A percentile compares a stretch with the other conserved stretches of the same genome.
phyloP scores from a whole-genome alignment of 2,888 invertebrate species.

The Oscheius sp. region DNA sequence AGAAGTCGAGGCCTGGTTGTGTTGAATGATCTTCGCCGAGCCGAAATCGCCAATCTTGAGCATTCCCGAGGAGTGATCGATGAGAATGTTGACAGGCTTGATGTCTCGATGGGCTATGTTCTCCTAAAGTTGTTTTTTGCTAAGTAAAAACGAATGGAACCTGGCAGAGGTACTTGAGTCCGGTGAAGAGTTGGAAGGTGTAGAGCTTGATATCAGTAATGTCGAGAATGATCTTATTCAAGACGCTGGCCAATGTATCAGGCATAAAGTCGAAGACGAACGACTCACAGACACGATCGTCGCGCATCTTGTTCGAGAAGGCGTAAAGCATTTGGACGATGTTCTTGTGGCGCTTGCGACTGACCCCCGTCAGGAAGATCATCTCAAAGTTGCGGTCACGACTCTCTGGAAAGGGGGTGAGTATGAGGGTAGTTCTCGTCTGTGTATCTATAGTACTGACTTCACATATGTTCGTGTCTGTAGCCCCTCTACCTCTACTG shows the following conservation, averaged over 20 bases:
- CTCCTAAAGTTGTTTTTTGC: slow-evolving; percentile 23
- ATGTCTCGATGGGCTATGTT: slow-evolving; percentile 53
- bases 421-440: background rate
- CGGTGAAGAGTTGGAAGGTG: slow-evolving; percentile 68
- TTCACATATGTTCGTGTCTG: too few species aligned
- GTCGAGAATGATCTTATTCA: slow-evolving; percentile 43
- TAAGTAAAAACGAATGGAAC: slow-evolving; percentile 23
- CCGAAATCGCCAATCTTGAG: slow-evolving; percentile 68
- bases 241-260: slow-evolving; percentile 44
- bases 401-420: slow-evolving; percentile 37
- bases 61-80: slow-evolving; percentile 53
- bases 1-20: slow-evolving; percentile 47
- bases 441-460: too few species aligned
- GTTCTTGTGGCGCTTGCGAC: slow-evolving; percentile 57
- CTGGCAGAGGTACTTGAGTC: slow-evolving; percentile 53
- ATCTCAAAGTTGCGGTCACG: slow-evolving; percentile 52
- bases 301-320: slow-evolving; percentile 39
- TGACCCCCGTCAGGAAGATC: slow-evolving; percentile 53
- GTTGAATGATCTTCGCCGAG: slow-evolving; percentile 57
- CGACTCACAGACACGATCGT: slow-evolving; percentile 54
- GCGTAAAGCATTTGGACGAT: slow-evolving; percentile 63
- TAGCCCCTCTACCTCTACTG: too few species aligned
- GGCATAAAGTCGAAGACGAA: slow-evolving; percentile 64
- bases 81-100: slow-evolving; percentile 60
- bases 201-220: slow-evolving; percentile 62